Evolutionary conservation across 2,113 vertebrate genomes (phyloP).

Genomic region (Cyanoderma ruficeps): DNA sequence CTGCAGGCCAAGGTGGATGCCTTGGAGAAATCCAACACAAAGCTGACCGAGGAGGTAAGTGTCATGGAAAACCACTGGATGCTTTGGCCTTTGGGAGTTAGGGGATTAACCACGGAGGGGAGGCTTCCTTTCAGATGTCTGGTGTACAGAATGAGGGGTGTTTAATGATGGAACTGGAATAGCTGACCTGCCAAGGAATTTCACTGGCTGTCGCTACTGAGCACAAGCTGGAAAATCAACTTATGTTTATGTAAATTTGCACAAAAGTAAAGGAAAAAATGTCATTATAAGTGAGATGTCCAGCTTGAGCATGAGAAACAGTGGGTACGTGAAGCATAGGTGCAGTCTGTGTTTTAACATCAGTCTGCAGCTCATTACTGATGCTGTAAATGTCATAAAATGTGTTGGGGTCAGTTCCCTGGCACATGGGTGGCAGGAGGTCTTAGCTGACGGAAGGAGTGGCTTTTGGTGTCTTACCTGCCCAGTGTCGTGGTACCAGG

Average conservation of each 20-base stretch:
- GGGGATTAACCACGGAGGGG: background rate
- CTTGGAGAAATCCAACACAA: conserved; percentile 98
- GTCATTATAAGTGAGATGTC: background rate
- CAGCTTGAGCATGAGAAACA: background rate
- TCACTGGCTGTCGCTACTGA: background rate
- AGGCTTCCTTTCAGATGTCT: background rate
- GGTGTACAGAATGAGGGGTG: fast-evolving
- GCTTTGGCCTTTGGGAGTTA: background rate
- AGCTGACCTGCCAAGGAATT: background rate
- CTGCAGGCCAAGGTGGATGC: conserved; percentile 96
- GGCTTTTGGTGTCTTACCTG: background rate
- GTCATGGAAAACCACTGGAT: background rate
- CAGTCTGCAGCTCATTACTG: background rate
- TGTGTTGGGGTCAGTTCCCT: background rate
- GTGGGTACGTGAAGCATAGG: fast-evolving
- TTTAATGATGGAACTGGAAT: background rate
- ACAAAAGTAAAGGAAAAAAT: background rate
- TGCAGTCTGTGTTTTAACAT: background rate
- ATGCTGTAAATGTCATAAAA: background rate
- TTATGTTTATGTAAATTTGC: background rate
- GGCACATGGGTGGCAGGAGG: background rate
- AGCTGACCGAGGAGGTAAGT: conserved; percentile 93
- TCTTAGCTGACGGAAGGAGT: background rate
- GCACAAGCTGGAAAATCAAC: background rate
- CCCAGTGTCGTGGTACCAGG: background rate